Percentiles rank a stretch among this genome's conserved stretches.
Conservation (phyloP, 2,113 vertebrate species). For the Phalacrocorax pelagicus region DNA sequence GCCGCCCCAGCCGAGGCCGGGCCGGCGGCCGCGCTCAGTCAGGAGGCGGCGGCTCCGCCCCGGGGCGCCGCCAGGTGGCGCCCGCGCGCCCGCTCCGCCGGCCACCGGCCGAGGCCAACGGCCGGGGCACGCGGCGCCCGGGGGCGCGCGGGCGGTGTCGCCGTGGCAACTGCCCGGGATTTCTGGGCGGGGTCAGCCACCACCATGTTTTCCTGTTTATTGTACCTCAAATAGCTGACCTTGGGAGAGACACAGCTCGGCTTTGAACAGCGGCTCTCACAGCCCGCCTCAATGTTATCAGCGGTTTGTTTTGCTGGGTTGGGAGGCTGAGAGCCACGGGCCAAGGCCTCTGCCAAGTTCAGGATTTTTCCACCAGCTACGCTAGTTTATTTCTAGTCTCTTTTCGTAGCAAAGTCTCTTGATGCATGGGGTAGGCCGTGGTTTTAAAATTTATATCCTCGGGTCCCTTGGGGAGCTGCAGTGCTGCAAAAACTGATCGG, state of each 20-base stretch:
- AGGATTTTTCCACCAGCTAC: conserved; percentile 24
- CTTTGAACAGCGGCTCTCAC: neutral
- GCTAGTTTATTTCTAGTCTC: neutral
- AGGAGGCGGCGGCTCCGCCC: no score
- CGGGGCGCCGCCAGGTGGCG: neutral
- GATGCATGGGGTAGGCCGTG: neutral
- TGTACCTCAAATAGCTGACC: conserved; percentile 45
- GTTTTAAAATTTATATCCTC: neutral
- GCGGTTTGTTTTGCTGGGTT: conserved; percentile 33
- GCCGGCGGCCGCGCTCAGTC: fast-evolving
- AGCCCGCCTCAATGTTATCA: conserved; percentile 2
- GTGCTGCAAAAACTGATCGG: neutral
- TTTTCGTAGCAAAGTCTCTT: neutral
- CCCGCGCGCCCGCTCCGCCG: no score
- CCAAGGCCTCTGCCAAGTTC: neutral
- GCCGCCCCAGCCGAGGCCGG: fast-evolving
- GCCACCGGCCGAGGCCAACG: no score
- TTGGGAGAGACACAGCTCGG: neutral
- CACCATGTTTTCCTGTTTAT: conserved; percentile 5
- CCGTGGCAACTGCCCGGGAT: neutral
- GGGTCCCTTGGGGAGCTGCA: neutral
- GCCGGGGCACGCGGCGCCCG: neutral
- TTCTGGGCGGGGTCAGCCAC: neutral
- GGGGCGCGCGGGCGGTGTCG: neutral
- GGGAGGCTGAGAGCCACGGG: neutral